Percentiles rank a stretch among this genome's conserved stretches.
Conservation (phyloP, 2,113 vertebrate species). For the Cercopithecus mona region DNA sequence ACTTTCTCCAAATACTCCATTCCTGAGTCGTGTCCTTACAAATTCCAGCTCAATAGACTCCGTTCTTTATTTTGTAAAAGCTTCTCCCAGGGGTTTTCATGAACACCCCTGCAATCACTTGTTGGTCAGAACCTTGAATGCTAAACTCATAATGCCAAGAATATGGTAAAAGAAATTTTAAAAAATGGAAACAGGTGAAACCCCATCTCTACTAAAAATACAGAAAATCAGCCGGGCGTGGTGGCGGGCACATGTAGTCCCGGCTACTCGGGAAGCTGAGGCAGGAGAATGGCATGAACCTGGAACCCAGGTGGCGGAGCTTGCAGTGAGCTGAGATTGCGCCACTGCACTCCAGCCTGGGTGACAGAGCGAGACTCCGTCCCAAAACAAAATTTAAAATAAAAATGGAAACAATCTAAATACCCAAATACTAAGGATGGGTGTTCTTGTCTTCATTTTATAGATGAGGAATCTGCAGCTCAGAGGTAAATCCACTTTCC, state of each 20-base stretch:
- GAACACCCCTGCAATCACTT: neutral
- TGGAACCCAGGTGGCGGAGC: too few species aligned
- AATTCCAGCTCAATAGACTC: neutral
- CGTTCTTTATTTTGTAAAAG: neutral
- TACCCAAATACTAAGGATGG: neutral
- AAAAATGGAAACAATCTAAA: neutral
- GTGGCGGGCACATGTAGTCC: too few species aligned
- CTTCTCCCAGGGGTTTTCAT: neutral
- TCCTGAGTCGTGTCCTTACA: neutral
- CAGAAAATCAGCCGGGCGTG: too few species aligned
- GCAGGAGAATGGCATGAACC: too few species aligned
- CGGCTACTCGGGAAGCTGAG: too few species aligned
- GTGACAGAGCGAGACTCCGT: too few species aligned
- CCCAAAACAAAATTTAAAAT: too few species aligned
- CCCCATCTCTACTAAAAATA: too few species aligned
- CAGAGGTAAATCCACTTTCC: neutral
- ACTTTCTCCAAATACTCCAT: neutral
- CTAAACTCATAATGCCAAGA: neutral
- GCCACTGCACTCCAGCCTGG: too few species aligned
- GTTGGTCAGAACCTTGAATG: neutral
- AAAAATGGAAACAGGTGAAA: too few species aligned
- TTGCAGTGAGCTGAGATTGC: too few species aligned
- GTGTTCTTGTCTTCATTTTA: neutral
- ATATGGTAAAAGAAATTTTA: neutral
- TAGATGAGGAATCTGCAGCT: neutral